Base-by-base conservation (phyloP, 2,797 vertebrate genomes). In the Intellagama lesueurii region DNA sequence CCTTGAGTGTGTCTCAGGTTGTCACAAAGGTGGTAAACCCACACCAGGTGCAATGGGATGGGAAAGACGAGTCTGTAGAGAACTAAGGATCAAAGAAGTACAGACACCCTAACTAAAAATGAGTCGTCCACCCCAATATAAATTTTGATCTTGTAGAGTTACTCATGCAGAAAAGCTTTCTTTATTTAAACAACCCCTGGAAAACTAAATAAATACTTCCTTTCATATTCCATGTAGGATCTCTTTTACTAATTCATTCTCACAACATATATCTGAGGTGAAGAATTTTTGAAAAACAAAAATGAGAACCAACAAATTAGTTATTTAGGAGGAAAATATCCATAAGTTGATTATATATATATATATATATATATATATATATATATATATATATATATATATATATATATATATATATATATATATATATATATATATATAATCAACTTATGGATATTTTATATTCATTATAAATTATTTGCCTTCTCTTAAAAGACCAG, bases 151-250 rank as follows among this genome's bases (percentile, higher is more conserved):
- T 86, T 44, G 11, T 75, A 14, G 72, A 73, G 35, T 24, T 64
- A 47, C 35, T 81, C 72, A 82, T 0, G 1, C 3, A n/a, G 87
- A 52, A 47, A 91, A 78, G 0, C 17, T 52, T 14, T 40, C 32
- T 26, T 70, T 70, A 72, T 56, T 56, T 56, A 81, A 87, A 69
- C 19, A 69, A 35, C 40, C 26, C 81, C 14, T 44, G 35, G 28
- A 66, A 68, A 69, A 83, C 35, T 9, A 66, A 69, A 80, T 4
- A 66, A 69, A 80, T 52, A 24, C n/a, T 49, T 22, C 0, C 77
- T 7, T 30, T 73, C 73, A 60, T 6, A 66, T 76, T 12, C 77
- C 68, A 8, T 0, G 32, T 0, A 7, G 35, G 75, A 90, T 0
- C 52, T 14, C 30, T 4, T 4, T 90, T 47, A 47, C 28, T 24